Evolutionary conservation across 30 jellyfish, hydroid and myxozoan species (phyloP), one percentile per base, ranked within the genome.

Genomic region (Phacellophora camtschatica): DNA sequence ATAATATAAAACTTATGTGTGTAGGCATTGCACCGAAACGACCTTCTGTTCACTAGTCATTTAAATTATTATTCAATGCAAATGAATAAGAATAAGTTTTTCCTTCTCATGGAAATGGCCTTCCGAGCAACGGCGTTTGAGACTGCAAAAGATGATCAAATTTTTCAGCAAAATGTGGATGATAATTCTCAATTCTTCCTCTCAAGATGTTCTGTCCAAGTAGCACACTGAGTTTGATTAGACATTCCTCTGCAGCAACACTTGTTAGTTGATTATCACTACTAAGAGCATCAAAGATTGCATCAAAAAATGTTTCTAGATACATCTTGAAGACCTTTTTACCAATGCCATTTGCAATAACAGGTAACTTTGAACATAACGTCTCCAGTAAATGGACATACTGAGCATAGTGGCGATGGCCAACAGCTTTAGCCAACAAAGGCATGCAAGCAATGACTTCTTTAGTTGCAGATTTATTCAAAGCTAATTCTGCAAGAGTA

Each of bases 201-300:
- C 95, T 62, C 36, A 93, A 55, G 55, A 93, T 86, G 51, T 82
- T 86, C 28, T 94, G 96, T 24, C 99, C 99, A 31, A 93, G 36
- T 23, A 81, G 57, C 9, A 43, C 29, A 29, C 79, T 65, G 0
- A 93, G 69, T n/a, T 51, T 68, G 61, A 66, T 55, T 10, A 85
- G 86, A 71, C 99, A 93, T 20, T 75, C 96, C 8, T 55, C 54
- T 35, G 99, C 99, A 25, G 99, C 99, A 20, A 94, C 69, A 30
- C 82, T 86, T 25, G 97, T 93, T 33, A 93, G 78, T 54, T 95
- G 97, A 58, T 73, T 93, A 27, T 82, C 97, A 75, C 95, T 79
- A n/a, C 65, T 56, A 8, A 86, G 77, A 10, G 99, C 93, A 73
- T 74, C 86, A 68, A 83, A 85, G 24, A 93, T 50, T 32, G 90